Evolutionary conservation across 2,113 vertebrate species (phyloP).

Genomic region (Lophura nycthemera): DNA sequence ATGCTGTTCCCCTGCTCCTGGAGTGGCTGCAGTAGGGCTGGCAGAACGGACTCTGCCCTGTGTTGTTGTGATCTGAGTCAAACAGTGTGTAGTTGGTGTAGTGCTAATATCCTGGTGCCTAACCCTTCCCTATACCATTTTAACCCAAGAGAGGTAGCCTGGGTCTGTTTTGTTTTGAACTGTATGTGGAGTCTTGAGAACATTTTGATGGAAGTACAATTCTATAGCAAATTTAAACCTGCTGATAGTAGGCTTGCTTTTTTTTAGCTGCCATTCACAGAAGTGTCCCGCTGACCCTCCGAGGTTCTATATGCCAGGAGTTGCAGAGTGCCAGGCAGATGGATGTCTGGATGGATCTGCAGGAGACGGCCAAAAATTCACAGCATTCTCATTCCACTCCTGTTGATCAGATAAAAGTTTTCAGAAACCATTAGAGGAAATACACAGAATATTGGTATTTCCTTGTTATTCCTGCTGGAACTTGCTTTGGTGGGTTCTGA

Average conservation of each 20-base stretch:
- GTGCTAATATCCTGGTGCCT: accelerated
- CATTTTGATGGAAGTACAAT: not conserved
- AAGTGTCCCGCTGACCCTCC: not conserved
- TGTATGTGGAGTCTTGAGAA: accelerated
- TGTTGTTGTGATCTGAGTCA: constrained; percentile 9
- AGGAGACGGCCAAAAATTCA: constrained; percentile 22
- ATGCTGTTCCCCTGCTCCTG: not conserved
- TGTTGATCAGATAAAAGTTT: constrained; percentile 16
- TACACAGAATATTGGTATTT: not conserved
- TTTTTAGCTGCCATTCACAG: constrained; percentile 25
- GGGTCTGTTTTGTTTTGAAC: not conserved
- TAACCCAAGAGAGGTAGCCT: accelerated
- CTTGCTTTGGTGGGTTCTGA: not conserved
- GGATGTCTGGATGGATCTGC: not conserved
- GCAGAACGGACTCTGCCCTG: not conserved
- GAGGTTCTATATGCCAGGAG: not conserved
- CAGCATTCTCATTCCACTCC: not conserved
- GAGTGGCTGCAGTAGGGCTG: not conserved
- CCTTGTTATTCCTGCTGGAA: not conserved
- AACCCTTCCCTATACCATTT: not conserved
- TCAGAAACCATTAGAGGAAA: not conserved
- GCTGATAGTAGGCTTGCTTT: constrained; percentile 55
- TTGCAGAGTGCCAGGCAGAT: not conserved
- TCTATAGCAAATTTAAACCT: not conserved
- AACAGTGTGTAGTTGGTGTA: accelerated